phyloP scores from a whole-genome alignment of 2,113 vertebrate species.

The Junco hyemalis region DNA sequence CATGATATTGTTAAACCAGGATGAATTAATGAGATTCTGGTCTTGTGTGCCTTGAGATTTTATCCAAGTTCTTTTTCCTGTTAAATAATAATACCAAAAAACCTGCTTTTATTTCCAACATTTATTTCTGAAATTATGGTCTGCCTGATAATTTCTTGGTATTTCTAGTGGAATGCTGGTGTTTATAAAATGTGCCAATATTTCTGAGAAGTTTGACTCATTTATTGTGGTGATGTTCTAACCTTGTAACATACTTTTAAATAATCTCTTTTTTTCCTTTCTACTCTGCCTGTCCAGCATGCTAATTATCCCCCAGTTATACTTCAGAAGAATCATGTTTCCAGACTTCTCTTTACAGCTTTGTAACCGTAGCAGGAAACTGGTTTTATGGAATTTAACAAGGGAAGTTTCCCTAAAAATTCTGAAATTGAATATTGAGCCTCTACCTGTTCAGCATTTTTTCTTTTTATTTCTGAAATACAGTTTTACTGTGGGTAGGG shows the following conservation, averaged over 20 bases:
- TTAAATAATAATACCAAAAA: background rate
- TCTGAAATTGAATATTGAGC: conserved; percentile 11
- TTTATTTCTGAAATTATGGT: background rate
- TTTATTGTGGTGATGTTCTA: background rate
- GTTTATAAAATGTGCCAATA: background rate
- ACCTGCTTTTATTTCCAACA: background rate
- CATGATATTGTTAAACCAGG: background rate
- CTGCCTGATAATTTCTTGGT: background rate
- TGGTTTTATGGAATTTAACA: conserved; percentile 48
- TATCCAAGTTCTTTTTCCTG: background rate
- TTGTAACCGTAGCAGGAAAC: conserved; percentile 30
- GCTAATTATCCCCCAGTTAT: background rate
- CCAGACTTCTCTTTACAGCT: conserved; percentile 31
- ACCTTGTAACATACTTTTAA: background rate
- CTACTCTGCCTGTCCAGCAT: background rate
- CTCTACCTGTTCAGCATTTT: background rate
- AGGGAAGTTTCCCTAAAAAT: background rate
- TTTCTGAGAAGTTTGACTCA: background rate
- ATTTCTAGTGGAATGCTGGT: background rate
- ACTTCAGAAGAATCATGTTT: background rate
- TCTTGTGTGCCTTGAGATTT: background rate
- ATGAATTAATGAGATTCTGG: background rate
- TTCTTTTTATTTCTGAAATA: conserved; percentile 24
- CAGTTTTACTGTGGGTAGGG: background rate
- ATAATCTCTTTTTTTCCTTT: background rate